These are phyloP conservation scores for Drosophila sechellia DNA, from an alignment of 1,140 invertebrate species.

Conservation along the genomic window DNA sequence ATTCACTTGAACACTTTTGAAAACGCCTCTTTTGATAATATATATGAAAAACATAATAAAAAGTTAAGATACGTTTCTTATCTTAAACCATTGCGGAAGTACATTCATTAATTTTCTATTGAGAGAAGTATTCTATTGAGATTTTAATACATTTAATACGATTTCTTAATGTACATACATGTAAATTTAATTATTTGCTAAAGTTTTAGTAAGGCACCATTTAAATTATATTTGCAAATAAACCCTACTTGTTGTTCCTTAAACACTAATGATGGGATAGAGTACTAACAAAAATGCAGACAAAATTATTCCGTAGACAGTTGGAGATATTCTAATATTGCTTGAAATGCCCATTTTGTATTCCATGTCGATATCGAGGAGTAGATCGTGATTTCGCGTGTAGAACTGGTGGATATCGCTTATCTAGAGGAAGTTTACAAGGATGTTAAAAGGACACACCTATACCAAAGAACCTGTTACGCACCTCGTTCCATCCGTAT, in stretches of 20 bases:
- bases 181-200: conserved; percentile 64
- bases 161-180: conserved; percentile 35
- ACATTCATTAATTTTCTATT: conserved; percentile 16
- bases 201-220: conserved; percentile 77
- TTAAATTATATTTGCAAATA: conserved; percentile 67
- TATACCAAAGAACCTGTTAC: background rate
- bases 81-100: conserved; percentile 18
- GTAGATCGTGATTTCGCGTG: conserved; percentile 80
- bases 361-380: conserved; percentile 83
- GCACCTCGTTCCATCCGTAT: conserved; percentile 88
- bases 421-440: conserved; percentile 57
- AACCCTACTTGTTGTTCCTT: conserved; percentile 37
- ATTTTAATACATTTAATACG: conserved; percentile 37
- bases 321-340: conserved; percentile 39
- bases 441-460: background rate
- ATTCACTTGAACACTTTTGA: background rate
- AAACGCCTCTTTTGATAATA: background rate
- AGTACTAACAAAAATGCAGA: conserved; percentile 37
- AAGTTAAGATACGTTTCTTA: background rate
- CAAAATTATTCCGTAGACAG: conserved; percentile 37
- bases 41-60: background rate
- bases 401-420: conserved; percentile 84
- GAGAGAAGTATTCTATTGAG: conserved; percentile 45
- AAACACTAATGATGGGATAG: conserved; percentile 45
- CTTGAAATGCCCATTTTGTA: conserved; percentile 82